Evolutionary conservation across 2,113 vertebrate genomes (phyloP), one percentile per base, ranked within the genome.

Genomic region (Motacilla alba): DNA sequence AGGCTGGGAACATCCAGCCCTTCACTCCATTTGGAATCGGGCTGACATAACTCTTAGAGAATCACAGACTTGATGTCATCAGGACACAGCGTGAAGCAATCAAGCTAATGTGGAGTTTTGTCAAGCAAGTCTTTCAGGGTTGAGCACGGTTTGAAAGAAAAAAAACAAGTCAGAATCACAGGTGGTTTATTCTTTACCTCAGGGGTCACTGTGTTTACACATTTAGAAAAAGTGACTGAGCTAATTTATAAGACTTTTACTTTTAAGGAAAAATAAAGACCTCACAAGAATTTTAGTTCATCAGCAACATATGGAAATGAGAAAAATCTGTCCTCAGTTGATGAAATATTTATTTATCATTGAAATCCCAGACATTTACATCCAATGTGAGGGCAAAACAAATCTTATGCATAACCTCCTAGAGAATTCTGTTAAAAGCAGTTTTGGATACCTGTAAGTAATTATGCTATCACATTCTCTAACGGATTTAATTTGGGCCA

Each of bases 391-490:
- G 90, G 90, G 75, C 93, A 96, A 93, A 93, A 91, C 78, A 95
- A 92, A 86, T 93, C 58, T 96, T 95, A 90, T 75, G 91, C 81
- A 47, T 92, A 97, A 97, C 87, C 96, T 96, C 93, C 89, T 83
- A 78, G 82, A 91, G 95, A 96, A 97, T 95, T 95, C 93, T 95
- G 91, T 89, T 91, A 96, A 96, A 97, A 97, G 97, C 94, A 92
- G 95, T 96, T 97, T 96, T 96, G 96, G 93, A 97, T 95, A 97
- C 97, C 97, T 97, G 94, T 95, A 97, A 97, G 97, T 97, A 98
- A 98, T 98, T 97, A 97, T 96, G 95, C 95, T 94, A 97, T 98
- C 97, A 95, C 95, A 96, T 97, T 97, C 97, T 95, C 91, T 95
- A 98, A 97, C 87, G 33, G 97, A 97, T 98, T 97, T 98, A 98